Evolutionary conservation across 2,888 invertebrate genomes (phyloP).

Genomic region (Apamea sordens): DNA sequence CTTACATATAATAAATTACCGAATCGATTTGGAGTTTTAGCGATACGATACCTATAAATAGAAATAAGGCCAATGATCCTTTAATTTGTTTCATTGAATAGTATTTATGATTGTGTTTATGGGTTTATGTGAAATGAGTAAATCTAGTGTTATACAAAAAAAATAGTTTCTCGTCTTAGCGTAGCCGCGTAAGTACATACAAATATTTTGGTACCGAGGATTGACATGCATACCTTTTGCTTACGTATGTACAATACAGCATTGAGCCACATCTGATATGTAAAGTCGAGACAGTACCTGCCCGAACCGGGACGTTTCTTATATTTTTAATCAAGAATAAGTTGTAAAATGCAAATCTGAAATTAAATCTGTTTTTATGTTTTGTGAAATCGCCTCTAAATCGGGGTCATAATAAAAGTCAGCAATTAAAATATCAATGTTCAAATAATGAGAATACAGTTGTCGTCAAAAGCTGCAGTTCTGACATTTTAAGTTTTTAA

Average conservation of each 20-base stretch:
- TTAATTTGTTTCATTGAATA: slow-evolving; percentile 6
- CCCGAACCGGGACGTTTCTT: slow-evolving; percentile 14
- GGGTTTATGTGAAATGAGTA: neutral
- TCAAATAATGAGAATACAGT: slow-evolving; percentile 20
- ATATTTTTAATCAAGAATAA: slow-evolving; percentile 53
- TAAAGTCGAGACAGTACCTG: slow-evolving; percentile 13
- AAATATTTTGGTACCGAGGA: slow-evolving; percentile 18
- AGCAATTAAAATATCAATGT: slow-evolving; percentile 39
- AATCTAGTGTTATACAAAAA: neutral
- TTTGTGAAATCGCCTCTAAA: slow-evolving; percentile 36
- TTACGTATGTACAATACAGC: slow-evolving; percentile 30
- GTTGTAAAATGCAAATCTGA: slow-evolving; percentile 48
- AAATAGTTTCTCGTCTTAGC: neutral
- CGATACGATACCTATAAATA: slow-evolving; percentile 13
- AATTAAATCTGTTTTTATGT: slow-evolving; percentile 58
- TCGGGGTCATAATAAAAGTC: slow-evolving; percentile 47
- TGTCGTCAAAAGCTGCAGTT: slow-evolving; percentile 23
- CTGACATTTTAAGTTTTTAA: slow-evolving; percentile 14
- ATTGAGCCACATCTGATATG: slow-evolving; percentile 34
- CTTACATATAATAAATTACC: slow-evolving; percentile 43
- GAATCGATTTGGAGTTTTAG: slow-evolving; percentile 28
- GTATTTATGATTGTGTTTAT: neutral
- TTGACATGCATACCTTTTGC: slow-evolving; percentile 12
- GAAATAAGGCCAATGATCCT: neutral
- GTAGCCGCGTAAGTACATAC: too few relatives aligned